phyloP scores from a whole-genome alignment of 2,113 vertebrate genomes.

The Scomber scombrus region DNA sequence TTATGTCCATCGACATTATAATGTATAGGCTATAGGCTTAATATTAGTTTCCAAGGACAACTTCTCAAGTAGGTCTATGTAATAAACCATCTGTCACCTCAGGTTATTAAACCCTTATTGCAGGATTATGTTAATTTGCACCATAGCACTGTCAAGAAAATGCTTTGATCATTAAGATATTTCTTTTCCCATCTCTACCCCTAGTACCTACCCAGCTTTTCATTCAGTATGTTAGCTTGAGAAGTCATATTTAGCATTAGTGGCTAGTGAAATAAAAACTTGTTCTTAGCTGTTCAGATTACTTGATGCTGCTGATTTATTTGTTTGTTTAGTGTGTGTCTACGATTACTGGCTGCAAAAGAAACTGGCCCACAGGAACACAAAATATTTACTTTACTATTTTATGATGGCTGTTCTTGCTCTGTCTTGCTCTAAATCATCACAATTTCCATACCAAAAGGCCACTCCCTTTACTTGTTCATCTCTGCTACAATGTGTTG shows the following conservation, averaged over 20 bases:
- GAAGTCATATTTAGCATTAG: neutral
- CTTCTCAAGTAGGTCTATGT: too few relatives aligned
- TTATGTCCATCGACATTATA: too few relatives aligned
- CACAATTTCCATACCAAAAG: conserved; percentile 44
- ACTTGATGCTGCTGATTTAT: conserved; percentile 36
- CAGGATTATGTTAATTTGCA: neutral
- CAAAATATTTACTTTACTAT: conserved; percentile 24
- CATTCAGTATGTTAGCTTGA: neutral
- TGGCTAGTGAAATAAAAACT: conserved; percentile 10
- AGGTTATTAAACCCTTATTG: too few relatives aligned
- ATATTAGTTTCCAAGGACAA: too few relatives aligned
- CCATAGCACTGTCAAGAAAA: neutral
- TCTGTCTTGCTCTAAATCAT: conserved; percentile 44
- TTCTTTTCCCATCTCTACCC: neutral
- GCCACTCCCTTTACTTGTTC: conserved; percentile 24
- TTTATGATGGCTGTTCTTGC: conserved; percentile 54
- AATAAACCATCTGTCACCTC: too few relatives aligned
- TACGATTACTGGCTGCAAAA: conserved; percentile 25
- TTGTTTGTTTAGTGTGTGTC: conserved; percentile 43
- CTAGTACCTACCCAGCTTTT: neutral
- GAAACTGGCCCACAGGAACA: conserved; percentile 28
- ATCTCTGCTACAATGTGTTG: conserved; percentile 24
- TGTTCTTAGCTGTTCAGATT: conserved; percentile 4
- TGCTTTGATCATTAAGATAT: neutral
- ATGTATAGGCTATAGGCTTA: too few relatives aligned